Percentiles rank a stretch among this genome's conserved stretches.
phyloP scores from a whole-genome alignment of 2,888 invertebrate genomes.

The Scaptomyza reducta region DNA sequence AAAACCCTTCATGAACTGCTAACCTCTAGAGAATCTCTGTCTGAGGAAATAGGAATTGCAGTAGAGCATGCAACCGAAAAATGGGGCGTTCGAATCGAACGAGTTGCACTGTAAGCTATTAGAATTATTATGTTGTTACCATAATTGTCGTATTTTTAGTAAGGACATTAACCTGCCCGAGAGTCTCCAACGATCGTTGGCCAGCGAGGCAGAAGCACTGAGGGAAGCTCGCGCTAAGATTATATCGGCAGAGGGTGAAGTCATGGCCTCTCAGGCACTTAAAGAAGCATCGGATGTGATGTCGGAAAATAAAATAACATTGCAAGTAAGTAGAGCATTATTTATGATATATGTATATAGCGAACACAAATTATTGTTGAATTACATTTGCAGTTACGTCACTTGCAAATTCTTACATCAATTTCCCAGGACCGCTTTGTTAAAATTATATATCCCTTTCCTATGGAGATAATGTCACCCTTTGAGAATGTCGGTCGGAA shows the following conservation, averaged over 20 bases:
- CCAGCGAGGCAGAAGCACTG: slow-evolving; percentile 77
- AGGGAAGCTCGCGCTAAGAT: slow-evolving; percentile 79
- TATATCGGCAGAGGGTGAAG: slow-evolving; percentile 78
- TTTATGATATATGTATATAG: neutral
- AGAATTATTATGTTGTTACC: neutral
- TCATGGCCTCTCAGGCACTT: slow-evolving; percentile 65
- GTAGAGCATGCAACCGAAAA: slow-evolving; percentile 93
- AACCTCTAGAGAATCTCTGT: slow-evolving; percentile 94
- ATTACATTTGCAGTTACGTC: slow-evolving; percentile 57
- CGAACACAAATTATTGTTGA: neutral
- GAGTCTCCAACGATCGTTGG: slow-evolving; percentile 72
- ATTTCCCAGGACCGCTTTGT: slow-evolving; percentile 67
- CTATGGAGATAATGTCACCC: slow-evolving; percentile 62
- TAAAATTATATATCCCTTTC: slow-evolving; percentile 72
- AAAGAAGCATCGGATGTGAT: slow-evolving; percentile 80
- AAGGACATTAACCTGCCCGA: slow-evolving; percentile 74
- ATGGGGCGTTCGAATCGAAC: slow-evolving; percentile 95
- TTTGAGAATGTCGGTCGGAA: slow-evolving; percentile 12
- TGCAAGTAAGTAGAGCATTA: slow-evolving; percentile 58
- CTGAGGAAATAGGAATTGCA: slow-evolving; percentile 92
- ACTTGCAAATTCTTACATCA: slow-evolving; percentile 69
- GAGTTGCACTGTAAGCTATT: slow-evolving; percentile 92
- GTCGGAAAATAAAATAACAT: slow-evolving; percentile 66
- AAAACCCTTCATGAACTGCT: slow-evolving; percentile 94
- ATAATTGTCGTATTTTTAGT: slow-evolving; percentile 36